Percentiles rank a stretch among this genome's conserved stretches.
phyloP scores from a whole-genome alignment of 1,140 invertebrate genomes.

The Tigriopus japonicus region DNA sequence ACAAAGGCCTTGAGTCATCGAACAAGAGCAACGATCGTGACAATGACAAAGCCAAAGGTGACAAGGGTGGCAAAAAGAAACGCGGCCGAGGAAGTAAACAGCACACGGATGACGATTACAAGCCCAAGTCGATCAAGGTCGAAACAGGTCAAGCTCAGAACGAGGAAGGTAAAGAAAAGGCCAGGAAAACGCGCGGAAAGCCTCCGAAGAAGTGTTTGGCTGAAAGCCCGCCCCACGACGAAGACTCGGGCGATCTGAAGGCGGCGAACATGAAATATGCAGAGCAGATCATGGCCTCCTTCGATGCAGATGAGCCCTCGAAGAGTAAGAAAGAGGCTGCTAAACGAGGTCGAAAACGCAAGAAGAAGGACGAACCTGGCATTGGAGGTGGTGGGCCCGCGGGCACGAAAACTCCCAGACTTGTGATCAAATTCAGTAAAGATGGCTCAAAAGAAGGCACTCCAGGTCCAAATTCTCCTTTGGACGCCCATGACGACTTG shows the following conservation, averaged over 20 bases:
- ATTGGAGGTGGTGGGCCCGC: neutral
- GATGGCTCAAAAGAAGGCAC: neutral
- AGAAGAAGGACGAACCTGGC: conserved; percentile 6
- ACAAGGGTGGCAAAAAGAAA: conserved; percentile 6
- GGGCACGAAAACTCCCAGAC: conserved; percentile 4
- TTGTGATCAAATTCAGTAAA: conserved; percentile 15
- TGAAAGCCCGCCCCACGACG: neutral
- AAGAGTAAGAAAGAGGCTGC: neutral
- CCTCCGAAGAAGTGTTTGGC: conserved; percentile 13
- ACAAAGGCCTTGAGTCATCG: neutral
- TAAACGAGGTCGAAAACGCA: neutral
- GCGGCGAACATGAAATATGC: conserved; percentile 3
- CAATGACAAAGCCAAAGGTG: neutral
- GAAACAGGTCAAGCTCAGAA: neutral
- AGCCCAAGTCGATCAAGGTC: conserved; percentile 9
- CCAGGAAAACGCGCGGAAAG: conserved; percentile 7
- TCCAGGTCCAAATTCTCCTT: neutral
- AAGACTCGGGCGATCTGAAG: neutral
- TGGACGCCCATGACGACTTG: neutral
- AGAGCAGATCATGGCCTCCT: neutral
- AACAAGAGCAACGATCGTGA: neutral
- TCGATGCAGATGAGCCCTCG: neutral
- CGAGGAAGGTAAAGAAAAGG: neutral
- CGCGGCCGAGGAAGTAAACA: neutral
- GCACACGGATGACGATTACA: conserved; percentile 6